Conservation (phyloP, 2,797 vertebrate genomes). For the Pachyuromys duprasi region DNA sequence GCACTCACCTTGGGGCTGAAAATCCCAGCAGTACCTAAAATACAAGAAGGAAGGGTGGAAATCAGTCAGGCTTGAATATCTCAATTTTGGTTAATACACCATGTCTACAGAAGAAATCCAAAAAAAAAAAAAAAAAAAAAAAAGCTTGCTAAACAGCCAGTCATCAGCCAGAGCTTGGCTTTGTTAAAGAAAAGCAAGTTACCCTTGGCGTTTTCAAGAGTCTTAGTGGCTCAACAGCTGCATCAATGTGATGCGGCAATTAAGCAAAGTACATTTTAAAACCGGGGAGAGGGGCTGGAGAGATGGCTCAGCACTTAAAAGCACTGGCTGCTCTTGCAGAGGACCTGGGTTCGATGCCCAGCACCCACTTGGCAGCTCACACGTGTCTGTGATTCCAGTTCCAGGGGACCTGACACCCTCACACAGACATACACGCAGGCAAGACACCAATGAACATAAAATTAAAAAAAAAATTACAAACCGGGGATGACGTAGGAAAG, state of each 20-base stretch:
- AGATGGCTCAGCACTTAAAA: background rate
- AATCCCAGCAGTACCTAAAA: constrained; percentile 87
- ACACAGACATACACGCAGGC: background rate
- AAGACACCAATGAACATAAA: background rate
- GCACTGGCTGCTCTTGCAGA: background rate
- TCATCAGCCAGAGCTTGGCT: background rate
- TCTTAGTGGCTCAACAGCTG: background rate
- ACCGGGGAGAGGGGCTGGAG: background rate
- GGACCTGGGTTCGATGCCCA: background rate
- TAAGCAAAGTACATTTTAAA: background rate
- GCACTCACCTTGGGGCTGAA: constrained; percentile 86
- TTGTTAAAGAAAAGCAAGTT: constrained; percentile 22
- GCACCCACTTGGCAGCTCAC: background rate
- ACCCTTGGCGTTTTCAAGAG: background rate
- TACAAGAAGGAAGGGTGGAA: background rate
- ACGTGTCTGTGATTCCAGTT: background rate
- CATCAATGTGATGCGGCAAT: background rate
- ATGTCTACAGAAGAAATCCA: background rate
- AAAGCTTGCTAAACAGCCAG: background rate
- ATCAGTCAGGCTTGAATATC: constrained; percentile 38
- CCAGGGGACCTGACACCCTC: background rate
- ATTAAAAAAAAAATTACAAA: background rate
- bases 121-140: too few species aligned
- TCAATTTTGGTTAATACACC: background rate
- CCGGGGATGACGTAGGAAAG: background rate